Base-by-base conservation (phyloP, 2,888 invertebrate species). In the Coleophora flavipennella region DNA sequence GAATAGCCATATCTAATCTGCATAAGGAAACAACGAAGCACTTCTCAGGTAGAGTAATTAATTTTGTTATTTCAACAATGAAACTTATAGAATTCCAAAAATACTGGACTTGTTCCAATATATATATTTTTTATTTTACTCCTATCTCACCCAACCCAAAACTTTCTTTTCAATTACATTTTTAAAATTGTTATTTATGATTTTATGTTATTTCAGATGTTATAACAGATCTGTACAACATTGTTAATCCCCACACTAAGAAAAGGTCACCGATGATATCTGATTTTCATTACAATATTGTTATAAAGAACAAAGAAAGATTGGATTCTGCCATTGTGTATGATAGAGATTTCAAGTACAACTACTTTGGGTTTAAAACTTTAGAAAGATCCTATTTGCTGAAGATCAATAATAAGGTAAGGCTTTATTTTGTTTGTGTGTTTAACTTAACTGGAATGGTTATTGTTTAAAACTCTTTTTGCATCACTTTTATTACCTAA, bases 311-410 rank as follows among this genome's bases (percentile, higher is more conserved):
- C 77, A 92, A 95, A n/a, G 95, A 96, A 58, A 87, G 89, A 45
- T 80, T 99, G 36, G 96, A 99, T 75, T 96, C 97, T 0, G 92
- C 96, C 13, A 97, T 99, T 55, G 95, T 98, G 31, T 97, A 99
- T 72, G 97, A 98, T 65, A 89, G 99, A 54, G 99, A 99, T 76
- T 99, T 95, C 72, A 92, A 90, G 43, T 99, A 98, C 78, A 97
- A 96, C 65, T 99, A 96, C 69, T 99, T 99, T 86, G 99, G 99
- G n/a, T 99, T 99, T 65, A 99, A 98, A 87, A 99, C 99, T 0
- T 79, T 99, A 39, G 99, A 99, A 64, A 88, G 96, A 34, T 97
- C 98, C 1, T 99, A 99, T 72, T 83, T 99, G 49, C 77, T 99
- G 42, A 96, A 94, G 79, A 94, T 97, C 38, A 88, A 95, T 67